Percentiles rank a stretch among this genome's conserved stretches.
Conservation (phyloP, 2,888 invertebrate species). For the Apodemia duryi region DNA sequence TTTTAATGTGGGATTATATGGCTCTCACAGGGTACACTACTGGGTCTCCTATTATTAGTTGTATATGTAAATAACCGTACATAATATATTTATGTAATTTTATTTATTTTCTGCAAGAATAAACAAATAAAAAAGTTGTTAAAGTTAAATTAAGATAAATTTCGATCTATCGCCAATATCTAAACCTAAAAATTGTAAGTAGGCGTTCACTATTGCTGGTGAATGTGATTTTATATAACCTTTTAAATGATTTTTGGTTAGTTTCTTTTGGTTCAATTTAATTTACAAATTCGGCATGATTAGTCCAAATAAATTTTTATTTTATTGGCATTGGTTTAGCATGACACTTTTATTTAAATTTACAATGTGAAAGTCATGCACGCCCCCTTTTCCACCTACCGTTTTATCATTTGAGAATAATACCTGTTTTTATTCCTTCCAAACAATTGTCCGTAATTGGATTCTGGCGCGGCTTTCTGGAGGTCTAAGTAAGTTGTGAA, state of each 20-base stretch:
- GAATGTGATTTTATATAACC: slow-evolving; percentile 38
- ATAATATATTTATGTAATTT: background rate
- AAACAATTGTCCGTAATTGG: slow-evolving; percentile 74
- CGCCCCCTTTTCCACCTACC: slow-evolving; percentile 34
- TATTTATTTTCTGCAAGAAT: background rate
- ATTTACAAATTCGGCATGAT: slow-evolving; percentile 36
- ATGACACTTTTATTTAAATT: slow-evolving; percentile 32
- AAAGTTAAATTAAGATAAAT: background rate
- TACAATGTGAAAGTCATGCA: slow-evolving; percentile 46
- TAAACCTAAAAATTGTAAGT: slow-evolving; percentile 39
- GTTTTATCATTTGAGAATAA: slow-evolving; percentile 48
- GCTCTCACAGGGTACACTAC: slow-evolving; percentile 9
- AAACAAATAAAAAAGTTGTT: background rate
- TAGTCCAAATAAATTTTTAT: slow-evolving; percentile 27
- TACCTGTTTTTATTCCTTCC: slow-evolving; percentile 62
- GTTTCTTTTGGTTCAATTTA: slow-evolving; percentile 26
- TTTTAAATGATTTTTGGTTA: slow-evolving; percentile 28
- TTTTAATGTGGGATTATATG: slow-evolving; percentile 9
- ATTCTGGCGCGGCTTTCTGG: slow-evolving; percentile 71
- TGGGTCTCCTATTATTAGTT: background rate
- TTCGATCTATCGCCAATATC: slow-evolving; percentile 42
- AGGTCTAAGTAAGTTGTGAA: slow-evolving; percentile 73
- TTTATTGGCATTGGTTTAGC: slow-evolving; percentile 32
- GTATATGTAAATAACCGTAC: slow-evolving; percentile 10
- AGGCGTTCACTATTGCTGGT: slow-evolving; percentile 44